These are phyloP conservation scores for Sebastiscus albofasciatus DNA, from an alignment of 2,797 vertebrate species.

Conservation along the genomic window DNA sequence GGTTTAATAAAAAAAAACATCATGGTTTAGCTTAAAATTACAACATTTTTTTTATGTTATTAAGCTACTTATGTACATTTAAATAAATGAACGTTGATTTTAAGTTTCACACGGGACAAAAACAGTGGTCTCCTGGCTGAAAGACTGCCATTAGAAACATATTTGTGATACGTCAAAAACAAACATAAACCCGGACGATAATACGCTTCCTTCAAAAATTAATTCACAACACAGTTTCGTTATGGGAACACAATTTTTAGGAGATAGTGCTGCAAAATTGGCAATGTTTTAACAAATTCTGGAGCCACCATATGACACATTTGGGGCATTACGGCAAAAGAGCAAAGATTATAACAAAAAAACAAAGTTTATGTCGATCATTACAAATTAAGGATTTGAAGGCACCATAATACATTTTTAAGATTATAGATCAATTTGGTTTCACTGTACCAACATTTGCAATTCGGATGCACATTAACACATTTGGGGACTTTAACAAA, in stretches of 20 bases:
- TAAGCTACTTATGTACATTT: too few relatives aligned
- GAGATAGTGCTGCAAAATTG: background rate
- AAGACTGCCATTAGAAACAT: too few relatives aligned
- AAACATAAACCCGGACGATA: too few relatives aligned
- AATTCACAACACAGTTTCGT: too few relatives aligned
- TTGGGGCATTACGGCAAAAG: background rate
- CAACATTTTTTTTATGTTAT: too few relatives aligned
- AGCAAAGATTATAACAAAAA: too few relatives aligned
- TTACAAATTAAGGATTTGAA: background rate
- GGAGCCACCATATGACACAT: fast-evolving
- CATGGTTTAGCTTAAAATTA: fast-evolving
- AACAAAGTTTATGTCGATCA: background rate
- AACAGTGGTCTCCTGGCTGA: too few relatives aligned
- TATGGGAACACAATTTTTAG: too few relatives aligned
- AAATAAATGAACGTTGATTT: too few relatives aligned
- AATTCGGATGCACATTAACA: background rate
- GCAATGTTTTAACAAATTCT: background rate
- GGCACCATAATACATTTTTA: background rate
- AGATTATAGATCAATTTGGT: background rate
- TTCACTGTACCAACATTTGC: background rate
- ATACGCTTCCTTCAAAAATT: too few relatives aligned
- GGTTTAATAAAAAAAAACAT: fast-evolving
- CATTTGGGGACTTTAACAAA: fast-evolving
- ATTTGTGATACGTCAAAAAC: too few relatives aligned
- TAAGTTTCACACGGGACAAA: too few relatives aligned